Evolutionary conservation across 2,797 vertebrate genomes (phyloP).

Genomic region (Cirrhinus molitorella): DNA sequence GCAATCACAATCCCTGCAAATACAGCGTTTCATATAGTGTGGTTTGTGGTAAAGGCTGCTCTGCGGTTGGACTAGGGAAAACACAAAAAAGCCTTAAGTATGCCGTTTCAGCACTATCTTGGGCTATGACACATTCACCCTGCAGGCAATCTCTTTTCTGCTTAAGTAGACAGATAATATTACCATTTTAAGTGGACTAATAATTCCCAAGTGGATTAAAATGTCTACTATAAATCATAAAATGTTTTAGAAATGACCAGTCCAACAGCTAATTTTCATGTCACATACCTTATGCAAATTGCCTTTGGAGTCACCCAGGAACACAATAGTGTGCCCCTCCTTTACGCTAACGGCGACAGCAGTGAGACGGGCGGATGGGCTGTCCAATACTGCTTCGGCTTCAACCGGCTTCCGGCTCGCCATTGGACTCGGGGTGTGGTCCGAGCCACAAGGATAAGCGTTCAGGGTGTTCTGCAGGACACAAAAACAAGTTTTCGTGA

Average conservation of each 20-base stretch:
- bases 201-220: background rate
- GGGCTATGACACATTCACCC: slow-evolving; percentile 30
- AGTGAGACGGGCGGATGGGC: slow-evolving; percentile 82
- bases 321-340: slow-evolving; percentile 89
- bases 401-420: slow-evolving; percentile 86
- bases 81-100: slow-evolving; percentile 29
- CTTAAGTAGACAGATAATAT: slow-evolving; percentile 35
- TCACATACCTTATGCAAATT: slow-evolving; percentile 83
- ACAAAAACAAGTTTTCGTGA: slow-evolving; percentile 36
- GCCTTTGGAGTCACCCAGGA: slow-evolving; percentile 92
- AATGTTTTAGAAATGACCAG: slow-evolving; percentile 7
- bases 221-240: background rate
- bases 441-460: slow-evolving; percentile 94
- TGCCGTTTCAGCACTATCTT: slow-evolving; percentile 30
- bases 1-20: background rate
- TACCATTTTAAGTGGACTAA: slow-evolving; percentile 30
- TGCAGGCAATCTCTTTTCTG: slow-evolving; percentile 16
- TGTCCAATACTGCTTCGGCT: slow-evolving; percentile 81
- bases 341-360: slow-evolving; percentile 89
- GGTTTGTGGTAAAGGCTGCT: slow-evolving; percentile 17
- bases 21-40: background rate
- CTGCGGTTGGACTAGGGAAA: background rate
- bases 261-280: background rate
- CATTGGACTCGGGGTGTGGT: slow-evolving; percentile 98
- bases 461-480: slow-evolving; percentile 88